A percentile compares a stretch with the other conserved stretches of the same genome.
phyloP scores from a whole-genome alignment of 1,140 invertebrate genomes.

The Solenopsis invicta region DNA sequence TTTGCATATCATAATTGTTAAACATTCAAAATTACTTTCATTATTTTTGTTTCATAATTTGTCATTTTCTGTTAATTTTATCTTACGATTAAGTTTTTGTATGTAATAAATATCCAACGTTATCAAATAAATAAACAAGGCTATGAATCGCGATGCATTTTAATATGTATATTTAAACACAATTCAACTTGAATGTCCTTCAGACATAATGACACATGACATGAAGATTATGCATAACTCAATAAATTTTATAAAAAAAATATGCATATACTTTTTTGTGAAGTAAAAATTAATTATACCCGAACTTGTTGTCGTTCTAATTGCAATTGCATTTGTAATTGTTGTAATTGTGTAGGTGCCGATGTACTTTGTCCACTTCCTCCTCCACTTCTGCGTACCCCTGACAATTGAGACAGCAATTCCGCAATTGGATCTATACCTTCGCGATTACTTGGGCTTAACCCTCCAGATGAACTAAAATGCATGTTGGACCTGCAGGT shows the following conservation, averaged over 20 bases:
- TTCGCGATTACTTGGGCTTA: slow-evolving; percentile 95
- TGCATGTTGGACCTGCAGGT: slow-evolving; percentile 94
- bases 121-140: not conserved
- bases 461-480: slow-evolving; percentile 93
- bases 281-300: slow-evolving; percentile 84
- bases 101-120: not conserved
- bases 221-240: not conserved
- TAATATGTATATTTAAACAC: not conserved
- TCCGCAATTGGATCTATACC: slow-evolving; percentile 97
- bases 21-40: slow-evolving; percentile 12
- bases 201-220: not conserved
- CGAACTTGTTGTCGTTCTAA: slow-evolving; percentile 94
- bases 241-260: not conserved
- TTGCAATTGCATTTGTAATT: slow-evolving; percentile 96
- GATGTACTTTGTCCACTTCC: slow-evolving; percentile 88
- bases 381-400: slow-evolving; percentile 91
- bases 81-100: not conserved
- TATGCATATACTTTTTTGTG: not conserved
- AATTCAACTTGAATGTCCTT: not conserved
- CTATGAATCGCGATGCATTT: not conserved
- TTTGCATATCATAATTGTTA: not conserved
- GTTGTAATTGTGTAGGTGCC: slow-evolving; percentile 93
- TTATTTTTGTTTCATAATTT: slow-evolving; percentile 15
- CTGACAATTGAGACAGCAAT: slow-evolving; percentile 96
- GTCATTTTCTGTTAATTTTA: not conserved